Evolutionary conservation across 2,888 invertebrate species (phyloP), one percentile per base, ranked within the genome.

Genomic region (Uropetala carovei): DNA sequence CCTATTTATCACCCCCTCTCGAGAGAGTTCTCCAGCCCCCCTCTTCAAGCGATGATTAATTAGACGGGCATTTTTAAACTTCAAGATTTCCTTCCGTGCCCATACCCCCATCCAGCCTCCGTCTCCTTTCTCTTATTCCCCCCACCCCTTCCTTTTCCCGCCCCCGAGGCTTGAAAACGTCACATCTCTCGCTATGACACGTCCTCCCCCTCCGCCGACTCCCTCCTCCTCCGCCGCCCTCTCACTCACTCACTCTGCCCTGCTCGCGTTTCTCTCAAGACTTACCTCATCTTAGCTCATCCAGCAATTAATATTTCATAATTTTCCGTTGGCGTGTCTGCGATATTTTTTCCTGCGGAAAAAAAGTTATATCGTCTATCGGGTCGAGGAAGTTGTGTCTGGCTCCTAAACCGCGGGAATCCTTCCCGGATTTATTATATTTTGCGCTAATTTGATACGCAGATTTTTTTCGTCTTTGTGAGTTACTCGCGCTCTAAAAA

Each of bases 231-330:
- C 1, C 27, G 9, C 16, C 43, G 0, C 83, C 83, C 18, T 10
- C 16, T 56, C 56, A 11, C 56, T 16, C 83, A 18, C 56, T 18
- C 5, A n/a, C 56, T 43, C 56, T 43, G 16, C 83, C 5, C 56
- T 56, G 16, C 43, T 11, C 64, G 43, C 27, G 60, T 64, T 22
- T 56, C 83, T 14, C 56, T 30, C 16, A 56, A 14, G 1, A 43
- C 83, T 83, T 83, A 56, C 83, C 89, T 64, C 89, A 64, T 89
- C 86, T 13, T 18, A 56, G 22, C 57, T 85, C 85, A 85, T 85
- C 59, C 27, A 7, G 59, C 60, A 89, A 89, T 89, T 89, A 89
- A 89, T 89, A 89, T 89, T 89, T 89, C 89, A 89, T 59, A 59
- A 89, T 64, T 64, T 60, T 22, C 60, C 30, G 18, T 0, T 9